These are phyloP conservation scores for Ligdia adustata DNA, from an alignment of 2,888 invertebrate species.

Conservation along the genomic window DNA sequence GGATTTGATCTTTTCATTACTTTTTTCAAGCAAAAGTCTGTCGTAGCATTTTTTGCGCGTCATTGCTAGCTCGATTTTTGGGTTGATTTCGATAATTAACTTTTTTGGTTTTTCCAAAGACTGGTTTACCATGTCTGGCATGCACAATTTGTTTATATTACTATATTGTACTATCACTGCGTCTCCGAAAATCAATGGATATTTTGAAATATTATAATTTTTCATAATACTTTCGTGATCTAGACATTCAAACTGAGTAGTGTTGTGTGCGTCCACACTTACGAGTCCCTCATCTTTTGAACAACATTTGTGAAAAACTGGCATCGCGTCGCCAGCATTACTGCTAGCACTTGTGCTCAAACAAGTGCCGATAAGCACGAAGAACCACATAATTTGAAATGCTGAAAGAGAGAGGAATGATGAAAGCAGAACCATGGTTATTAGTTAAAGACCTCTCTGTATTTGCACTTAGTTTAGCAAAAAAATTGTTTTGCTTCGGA, in stretches of 20 bases:
- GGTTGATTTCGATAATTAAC: too few species aligned
- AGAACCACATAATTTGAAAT: conserved; percentile 54
- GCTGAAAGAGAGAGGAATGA: too few species aligned
- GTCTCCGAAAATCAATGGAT: conserved; percentile 56
- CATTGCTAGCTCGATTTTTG: conserved; percentile 38
- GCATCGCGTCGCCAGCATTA: conserved; percentile 41
- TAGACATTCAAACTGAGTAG: conserved; percentile 56
- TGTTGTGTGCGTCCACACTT: conserved; percentile 47
- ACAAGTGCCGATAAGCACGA: conserved; percentile 51
- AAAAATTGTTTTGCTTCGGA: too few species aligned
- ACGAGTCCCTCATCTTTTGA: conserved; percentile 57
- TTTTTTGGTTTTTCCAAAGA: conserved; percentile 41
- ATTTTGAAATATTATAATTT: conserved; percentile 49
- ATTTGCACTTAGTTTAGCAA: too few species aligned
- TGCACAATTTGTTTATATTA: conserved; percentile 57
- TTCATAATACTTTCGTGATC: conserved; percentile 47
- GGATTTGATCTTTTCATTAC: conserved; percentile 54
- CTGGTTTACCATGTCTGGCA: conserved; percentile 45
- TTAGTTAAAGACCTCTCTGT: too few species aligned
- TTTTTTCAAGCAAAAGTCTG: conserved; percentile 56
- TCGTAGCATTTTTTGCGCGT: conserved; percentile 59
- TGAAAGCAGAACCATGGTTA: too few species aligned
- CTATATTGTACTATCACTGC: conserved; percentile 53
- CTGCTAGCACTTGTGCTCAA: conserved; percentile 43
- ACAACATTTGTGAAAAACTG: conserved; percentile 72